These are phyloP conservation scores for Calcarius ornatus DNA, from an alignment of 2,113 vertebrate genomes.

Conservation along the genomic window DNA sequence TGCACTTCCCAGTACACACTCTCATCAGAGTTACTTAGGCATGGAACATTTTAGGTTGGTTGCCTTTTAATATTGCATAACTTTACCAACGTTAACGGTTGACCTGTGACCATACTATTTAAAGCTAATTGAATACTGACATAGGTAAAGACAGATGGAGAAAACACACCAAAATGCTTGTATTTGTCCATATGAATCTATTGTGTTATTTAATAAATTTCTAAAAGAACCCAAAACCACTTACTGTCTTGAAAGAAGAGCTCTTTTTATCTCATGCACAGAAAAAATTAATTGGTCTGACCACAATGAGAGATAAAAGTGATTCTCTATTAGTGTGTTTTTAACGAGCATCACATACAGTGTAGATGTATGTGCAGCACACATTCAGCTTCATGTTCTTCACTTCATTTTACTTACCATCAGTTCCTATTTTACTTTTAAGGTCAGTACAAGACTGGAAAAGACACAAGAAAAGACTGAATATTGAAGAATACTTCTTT, in stretches of 20 bases:
- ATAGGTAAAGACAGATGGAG: neutral
- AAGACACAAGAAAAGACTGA: slow-evolving; percentile 33
- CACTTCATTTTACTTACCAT: slow-evolving; percentile 23
- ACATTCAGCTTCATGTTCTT: neutral
- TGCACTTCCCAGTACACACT: neutral
- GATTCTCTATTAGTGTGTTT: slow-evolving; percentile 2
- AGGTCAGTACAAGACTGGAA: slow-evolving; percentile 34
- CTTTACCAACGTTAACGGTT: neutral
- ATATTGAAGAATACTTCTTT: slow-evolving; percentile 43
- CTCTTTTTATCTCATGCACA: neutral
- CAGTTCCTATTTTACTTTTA: slow-evolving; percentile 53
- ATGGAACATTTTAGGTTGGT: neutral
- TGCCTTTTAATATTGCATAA: neutral
- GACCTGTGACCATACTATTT: neutral
- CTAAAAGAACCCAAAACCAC: neutral
- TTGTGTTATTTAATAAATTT: neutral
- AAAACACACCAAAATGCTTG: neutral
- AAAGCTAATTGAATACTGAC: neutral
- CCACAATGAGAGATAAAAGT: slow-evolving; percentile 4
- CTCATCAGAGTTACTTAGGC: neutral
- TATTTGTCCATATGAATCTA: neutral
- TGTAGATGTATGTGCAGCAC: neutral
- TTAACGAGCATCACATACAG: slow-evolving; percentile 20
- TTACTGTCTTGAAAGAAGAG: neutral
- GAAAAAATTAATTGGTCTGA: slow-evolving; percentile 28